Evolutionary conservation across 2,888 invertebrate genomes (phyloP).

Genomic region (Oligia latruncula): DNA sequence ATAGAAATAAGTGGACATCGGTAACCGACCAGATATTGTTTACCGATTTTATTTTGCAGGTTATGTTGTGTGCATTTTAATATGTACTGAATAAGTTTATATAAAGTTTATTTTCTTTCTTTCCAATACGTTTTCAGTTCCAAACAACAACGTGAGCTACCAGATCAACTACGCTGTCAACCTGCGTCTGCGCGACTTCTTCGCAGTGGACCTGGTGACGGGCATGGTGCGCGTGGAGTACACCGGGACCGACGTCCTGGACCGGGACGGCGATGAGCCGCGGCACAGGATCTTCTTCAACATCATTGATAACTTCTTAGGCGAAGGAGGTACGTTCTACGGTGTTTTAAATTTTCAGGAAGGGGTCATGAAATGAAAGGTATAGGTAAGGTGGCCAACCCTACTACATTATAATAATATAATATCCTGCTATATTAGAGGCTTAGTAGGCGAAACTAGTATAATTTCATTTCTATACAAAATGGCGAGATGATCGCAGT

Average conservation of each 20-base stretch:
- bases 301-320: conserved; percentile 88
- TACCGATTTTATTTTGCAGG: not conserved
- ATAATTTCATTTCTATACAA: too few relatives aligned
- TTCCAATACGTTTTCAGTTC: conserved; percentile 67
- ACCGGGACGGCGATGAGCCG: conserved; percentile 87
- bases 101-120: not conserved
- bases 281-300: conserved; percentile 86
- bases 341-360: not conserved
- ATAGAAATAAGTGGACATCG: too few relatives aligned
- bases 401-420: not conserved
- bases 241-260: conserved; percentile 83
- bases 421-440: not conserved
- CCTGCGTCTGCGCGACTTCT: conserved; percentile 84
- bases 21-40: not conserved
- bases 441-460: too few relatives aligned
- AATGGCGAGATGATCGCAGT: too few relatives aligned
- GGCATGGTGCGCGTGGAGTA: conserved; percentile 87
- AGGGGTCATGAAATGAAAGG: not conserved
- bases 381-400: not conserved
- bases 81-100: not conserved
- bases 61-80: not conserved
- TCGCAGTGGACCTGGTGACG: conserved; percentile 85
- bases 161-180: conserved; percentile 87
- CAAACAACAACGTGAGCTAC: conserved; percentile 89
- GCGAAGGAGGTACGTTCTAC: conserved; percentile 79